A percentile compares a stretch with the other conserved stretches of the same genome.
Evolutionary conservation across 1,140 invertebrate genomes (phyloP).

Genomic region (Drosophila sulfurigaster): DNA sequence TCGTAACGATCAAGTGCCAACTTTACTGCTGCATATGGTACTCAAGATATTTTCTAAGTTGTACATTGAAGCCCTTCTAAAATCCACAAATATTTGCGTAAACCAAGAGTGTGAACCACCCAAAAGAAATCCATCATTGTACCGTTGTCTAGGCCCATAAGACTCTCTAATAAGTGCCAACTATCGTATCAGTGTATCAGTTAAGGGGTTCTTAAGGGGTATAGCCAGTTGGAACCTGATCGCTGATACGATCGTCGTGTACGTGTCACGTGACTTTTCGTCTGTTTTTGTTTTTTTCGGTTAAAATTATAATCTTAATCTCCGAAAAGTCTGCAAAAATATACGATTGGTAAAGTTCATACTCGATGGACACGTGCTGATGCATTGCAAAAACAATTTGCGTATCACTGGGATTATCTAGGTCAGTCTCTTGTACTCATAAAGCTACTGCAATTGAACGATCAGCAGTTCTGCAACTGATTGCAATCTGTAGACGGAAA

Average conservation of each 20-base stretch:
- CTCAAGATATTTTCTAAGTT: constrained; percentile 2
- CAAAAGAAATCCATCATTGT: not conserved
- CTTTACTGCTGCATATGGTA: not conserved
- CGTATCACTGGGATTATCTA: constrained; percentile 13
- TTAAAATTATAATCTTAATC: not conserved
- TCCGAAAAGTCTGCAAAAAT: not conserved
- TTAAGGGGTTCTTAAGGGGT: not conserved
- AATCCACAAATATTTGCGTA: not conserved
- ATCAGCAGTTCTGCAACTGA: constrained; percentile 22
- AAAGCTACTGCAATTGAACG: constrained; percentile 9
- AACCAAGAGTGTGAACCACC: not conserved
- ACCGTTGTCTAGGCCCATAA: not conserved
- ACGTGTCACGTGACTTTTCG: constrained; percentile 6
- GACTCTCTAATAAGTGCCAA: not conserved
- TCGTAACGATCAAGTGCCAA: constrained; percentile 41
- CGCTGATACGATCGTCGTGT: constrained; percentile 9
- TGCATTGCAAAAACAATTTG: constrained; percentile 14
- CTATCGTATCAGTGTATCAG: constrained; percentile 2
- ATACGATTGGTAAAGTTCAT: not conserved
- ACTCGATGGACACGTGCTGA: not conserved
- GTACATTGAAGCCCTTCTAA: not conserved
- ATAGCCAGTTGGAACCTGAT: not conserved
- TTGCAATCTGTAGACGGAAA: constrained; percentile 16
- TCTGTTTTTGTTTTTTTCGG: constrained; percentile 13
- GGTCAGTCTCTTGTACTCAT: constrained; percentile 2